These are phyloP conservation scores for Drosophila ogumai DNA, from an alignment of 1,140 invertebrate species.

Conservation along the genomic window DNA sequence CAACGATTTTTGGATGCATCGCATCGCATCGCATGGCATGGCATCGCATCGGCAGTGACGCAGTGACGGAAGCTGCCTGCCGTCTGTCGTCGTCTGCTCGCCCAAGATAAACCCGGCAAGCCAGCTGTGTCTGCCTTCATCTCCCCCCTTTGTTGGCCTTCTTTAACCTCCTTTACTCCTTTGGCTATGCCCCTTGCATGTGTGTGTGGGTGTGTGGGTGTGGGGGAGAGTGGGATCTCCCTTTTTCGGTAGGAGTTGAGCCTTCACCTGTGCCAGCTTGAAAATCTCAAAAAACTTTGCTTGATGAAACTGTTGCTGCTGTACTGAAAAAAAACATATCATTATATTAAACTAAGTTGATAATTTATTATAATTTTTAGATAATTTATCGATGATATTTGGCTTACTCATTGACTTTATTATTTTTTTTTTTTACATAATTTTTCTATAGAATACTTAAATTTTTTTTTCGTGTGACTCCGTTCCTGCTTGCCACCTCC, in stretches of 20 bases:
- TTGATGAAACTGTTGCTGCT: slow-evolving; percentile 51
- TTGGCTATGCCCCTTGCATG: neutral
- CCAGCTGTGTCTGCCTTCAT: slow-evolving; percentile 20
- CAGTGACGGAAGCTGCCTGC: slow-evolving; percentile 60
- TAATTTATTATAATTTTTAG: too few species aligned
- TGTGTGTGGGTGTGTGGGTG: slow-evolving; percentile 3
- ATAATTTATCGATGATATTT: neutral
- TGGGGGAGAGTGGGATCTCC: slow-evolving; percentile 4
- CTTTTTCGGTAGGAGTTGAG: slow-evolving; percentile 5
- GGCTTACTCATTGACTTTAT: neutral
- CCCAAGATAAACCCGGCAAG: slow-evolving; percentile 64
- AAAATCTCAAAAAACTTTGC: slow-evolving; percentile 50
- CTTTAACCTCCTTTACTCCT: neutral
- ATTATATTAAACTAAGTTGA: too few species aligned
- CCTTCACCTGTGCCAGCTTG: slow-evolving; percentile 35
- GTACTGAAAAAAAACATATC: slow-evolving; percentile 4
- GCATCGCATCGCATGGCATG: slow-evolving; percentile 29
- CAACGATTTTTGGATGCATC: slow-evolving; percentile 77
- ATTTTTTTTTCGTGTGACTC: neutral
- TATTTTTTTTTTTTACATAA: neutral
- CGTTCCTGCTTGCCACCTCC: neutral
- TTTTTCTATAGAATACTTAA: neutral
- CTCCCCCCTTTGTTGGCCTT: neutral
- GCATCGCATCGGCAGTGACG: slow-evolving; percentile 30
- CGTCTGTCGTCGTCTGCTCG: slow-evolving; percentile 45